A percentile compares a stretch with the other conserved stretches of the same genome.
Evolutionary conservation across 2,797 vertebrate species (phyloP).

Genomic region (Siniperca obscura): DNA sequence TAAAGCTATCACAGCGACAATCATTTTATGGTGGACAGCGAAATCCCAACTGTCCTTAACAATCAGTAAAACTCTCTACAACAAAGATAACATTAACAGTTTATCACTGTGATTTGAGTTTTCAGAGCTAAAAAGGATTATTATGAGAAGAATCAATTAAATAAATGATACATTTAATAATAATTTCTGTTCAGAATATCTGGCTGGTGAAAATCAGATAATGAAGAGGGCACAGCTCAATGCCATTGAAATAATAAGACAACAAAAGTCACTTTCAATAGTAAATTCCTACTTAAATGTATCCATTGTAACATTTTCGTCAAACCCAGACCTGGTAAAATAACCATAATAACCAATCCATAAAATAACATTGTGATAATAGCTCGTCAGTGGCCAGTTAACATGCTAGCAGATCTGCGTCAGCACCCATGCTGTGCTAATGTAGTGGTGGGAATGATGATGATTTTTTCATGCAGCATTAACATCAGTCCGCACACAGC

Average conservation of each 20-base stretch:
- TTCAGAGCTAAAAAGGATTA: background rate
- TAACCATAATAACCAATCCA: too few species aligned
- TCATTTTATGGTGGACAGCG: too few species aligned
- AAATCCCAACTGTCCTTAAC: background rate
- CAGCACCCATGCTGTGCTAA: background rate
- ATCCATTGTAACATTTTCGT: too few species aligned
- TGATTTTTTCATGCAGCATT: background rate
- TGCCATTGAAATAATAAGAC: background rate
- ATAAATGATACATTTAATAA: background rate
- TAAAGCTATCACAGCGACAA: too few species aligned
- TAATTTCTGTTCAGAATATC: background rate
- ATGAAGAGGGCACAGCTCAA: background rate
- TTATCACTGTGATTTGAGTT: background rate
- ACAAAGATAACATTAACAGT: background rate
- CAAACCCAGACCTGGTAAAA: background rate
- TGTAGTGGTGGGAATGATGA: background rate
- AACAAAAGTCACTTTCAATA: background rate
- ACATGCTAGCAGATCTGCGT: too few species aligned
- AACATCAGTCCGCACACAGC: background rate
- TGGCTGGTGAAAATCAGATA: background rate
- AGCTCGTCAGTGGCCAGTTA: background rate
- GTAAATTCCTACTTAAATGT: too few species aligned
- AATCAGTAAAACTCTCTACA: background rate
- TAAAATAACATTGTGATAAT: too few species aligned
- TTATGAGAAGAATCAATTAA: background rate